Evolutionary conservation across 2,113 vertebrate genomes (phyloP).

Genomic region (Cranoglanis bouderius): DNA sequence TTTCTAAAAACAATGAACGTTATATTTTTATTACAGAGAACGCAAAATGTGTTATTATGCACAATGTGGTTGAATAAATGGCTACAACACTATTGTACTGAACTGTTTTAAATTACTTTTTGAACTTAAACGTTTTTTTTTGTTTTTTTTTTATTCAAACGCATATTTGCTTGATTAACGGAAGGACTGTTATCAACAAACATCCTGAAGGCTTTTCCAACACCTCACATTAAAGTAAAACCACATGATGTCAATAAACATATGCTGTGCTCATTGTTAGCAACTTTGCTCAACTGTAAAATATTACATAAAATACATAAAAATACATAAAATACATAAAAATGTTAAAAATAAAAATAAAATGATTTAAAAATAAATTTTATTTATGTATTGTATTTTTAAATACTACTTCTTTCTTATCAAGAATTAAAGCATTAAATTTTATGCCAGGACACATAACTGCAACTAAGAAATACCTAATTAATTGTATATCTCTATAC

Average conservation of each 20-base stretch:
- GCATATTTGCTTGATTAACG: neutral
- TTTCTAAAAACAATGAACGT: neutral
- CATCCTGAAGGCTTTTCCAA: neutral
- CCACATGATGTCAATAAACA: neutral
- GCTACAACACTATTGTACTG: neutral
- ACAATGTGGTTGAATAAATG: neutral
- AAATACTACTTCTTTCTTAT: neutral
- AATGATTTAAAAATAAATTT: too few relatives aligned
- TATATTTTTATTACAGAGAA: neutral
- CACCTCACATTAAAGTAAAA: neutral
- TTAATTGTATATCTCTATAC: neutral
- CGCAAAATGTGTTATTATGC: too few relatives aligned
- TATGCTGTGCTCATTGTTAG: neutral
- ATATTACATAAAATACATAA: neutral
- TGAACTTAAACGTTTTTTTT: neutral
- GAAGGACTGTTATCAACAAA: neutral
- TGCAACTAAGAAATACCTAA: neutral
- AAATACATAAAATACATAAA: too few relatives aligned
- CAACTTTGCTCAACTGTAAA: neutral
- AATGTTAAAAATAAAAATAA: too few relatives aligned
- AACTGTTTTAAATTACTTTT: neutral
- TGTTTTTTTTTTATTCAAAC: neutral
- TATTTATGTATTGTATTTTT: neutral
- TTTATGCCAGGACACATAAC: neutral
- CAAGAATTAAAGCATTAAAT: neutral